Percentiles rank a stretch among this genome's conserved stretches.
Evolutionary conservation across 30 jellyfish, hydroid and myxozoan species (phyloP).

Genomic region (Aurelia aurita complex sp. Pacific): DNA sequence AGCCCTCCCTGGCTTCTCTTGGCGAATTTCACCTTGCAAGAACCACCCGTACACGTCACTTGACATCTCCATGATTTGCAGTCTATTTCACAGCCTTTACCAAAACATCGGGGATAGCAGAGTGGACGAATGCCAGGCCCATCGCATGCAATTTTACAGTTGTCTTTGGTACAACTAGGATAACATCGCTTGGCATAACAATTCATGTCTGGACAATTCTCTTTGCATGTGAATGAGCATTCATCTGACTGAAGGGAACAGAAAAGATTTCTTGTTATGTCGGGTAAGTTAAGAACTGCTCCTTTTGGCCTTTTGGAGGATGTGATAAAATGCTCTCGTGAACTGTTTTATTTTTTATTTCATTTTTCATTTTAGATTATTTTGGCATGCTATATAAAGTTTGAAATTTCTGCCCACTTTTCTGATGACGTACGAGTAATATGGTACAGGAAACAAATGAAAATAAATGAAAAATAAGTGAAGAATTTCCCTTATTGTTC

Average conservation of each 20-base stretch:
- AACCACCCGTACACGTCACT: constrained; percentile 24
- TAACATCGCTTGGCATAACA: constrained; percentile 18
- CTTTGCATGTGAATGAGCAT: constrained; percentile 2
- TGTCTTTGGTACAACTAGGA: constrained; percentile 32
- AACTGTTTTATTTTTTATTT: no score
- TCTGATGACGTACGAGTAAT: no score
- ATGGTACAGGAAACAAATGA: no score
- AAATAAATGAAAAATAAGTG: no score
- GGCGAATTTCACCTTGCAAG: constrained; percentile 30
- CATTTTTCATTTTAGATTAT: no score
- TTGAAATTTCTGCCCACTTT: no score
- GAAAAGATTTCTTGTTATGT: no score
- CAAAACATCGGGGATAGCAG: constrained; percentile 41
- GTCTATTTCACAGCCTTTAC: constrained; percentile 23
- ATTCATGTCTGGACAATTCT: constrained; percentile 35
- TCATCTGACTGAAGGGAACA: constrained; percentile 5
- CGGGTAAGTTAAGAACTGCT: no score
- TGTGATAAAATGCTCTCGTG: no score
- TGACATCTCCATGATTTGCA: constrained; percentile 31
- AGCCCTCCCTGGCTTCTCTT: constrained; percentile 4
- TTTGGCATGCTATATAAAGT: no score
- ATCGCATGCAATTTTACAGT: constrained; percentile 30
- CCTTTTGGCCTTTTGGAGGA: no score
- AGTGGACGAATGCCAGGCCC: neutral
- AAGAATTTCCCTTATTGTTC: no score